Base-by-base conservation (phyloP, 2,888 invertebrate genomes). In the Hesperia comma region DNA sequence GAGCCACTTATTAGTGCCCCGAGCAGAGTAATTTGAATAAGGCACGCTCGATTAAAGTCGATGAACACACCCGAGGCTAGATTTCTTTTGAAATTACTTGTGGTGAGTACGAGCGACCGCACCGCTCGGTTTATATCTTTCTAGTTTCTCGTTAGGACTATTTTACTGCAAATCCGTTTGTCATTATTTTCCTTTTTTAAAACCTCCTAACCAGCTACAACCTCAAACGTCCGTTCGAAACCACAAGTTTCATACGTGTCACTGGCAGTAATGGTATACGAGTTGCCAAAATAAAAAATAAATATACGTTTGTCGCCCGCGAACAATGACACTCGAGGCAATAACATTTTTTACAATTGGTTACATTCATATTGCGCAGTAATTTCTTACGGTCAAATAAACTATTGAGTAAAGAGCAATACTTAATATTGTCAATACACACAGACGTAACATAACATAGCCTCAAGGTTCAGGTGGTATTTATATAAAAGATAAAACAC, bases 81-180 rank as follows among this genome's bases (percentile, higher is more conserved):
- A 75, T 78, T 74, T 75, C 75, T 76, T 74, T 72, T 57, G 63
- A 74, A 77, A 77, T 75, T 75, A 68, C 74, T 71, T 79, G 79
- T 74, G 79, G 80, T 77, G 70, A 64, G 68, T 68, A 66, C 74
- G 71, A 74, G 71, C 61, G 75, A 83, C 82, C 77, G 69, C 77
- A 77, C 70, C 69, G 74, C 76, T 71, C 74, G 71, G 74, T 74
- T 75, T 75, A 74, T 73, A 72, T 73, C 69, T 75, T 74, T 77
- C 79, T 80, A 79, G 78, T 68, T 55, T 73, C 85, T 88, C 75
- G 84, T 89, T 87, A 88, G 77, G 71, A 70, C 76, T 80, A 79
- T 81, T 87, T 87, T 88, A 87, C 81, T 79, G 77, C 67, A 54
- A 67, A 62, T 61, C 69, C 63, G 69, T 68, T 74, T 69, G 71